phyloP scores from a whole-genome alignment of 2,797 vertebrate species.

The Protonibea diacanthus region DNA sequence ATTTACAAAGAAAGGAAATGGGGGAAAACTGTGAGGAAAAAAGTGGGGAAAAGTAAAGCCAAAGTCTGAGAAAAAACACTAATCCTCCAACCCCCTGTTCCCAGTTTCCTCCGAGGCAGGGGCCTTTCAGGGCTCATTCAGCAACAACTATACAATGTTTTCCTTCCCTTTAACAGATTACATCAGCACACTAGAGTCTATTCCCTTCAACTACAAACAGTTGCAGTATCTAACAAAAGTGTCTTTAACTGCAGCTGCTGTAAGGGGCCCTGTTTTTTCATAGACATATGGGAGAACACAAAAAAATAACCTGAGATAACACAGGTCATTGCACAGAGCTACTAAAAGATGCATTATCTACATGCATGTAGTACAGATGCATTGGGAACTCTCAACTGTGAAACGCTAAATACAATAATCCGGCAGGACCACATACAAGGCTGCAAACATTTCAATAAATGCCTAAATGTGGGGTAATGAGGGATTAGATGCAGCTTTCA shows the following conservation, averaged over 20 bases:
- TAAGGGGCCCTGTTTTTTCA: constrained; percentile 48
- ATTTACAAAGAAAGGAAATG: constrained; percentile 58
- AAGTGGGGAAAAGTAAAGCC: constrained; percentile 54
- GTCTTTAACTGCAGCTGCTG: constrained; percentile 54
- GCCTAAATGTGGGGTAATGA: constrained; percentile 77
- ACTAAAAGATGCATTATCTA: constrained; percentile 33
- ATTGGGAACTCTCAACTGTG: constrained; percentile 34
- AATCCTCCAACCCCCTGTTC: constrained; percentile 65
- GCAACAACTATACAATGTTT: constrained; percentile 76
- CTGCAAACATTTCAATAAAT: constrained; percentile 67
- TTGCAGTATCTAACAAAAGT: constrained; percentile 68
- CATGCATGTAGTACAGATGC: constrained; percentile 27
- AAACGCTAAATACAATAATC: constrained; percentile 59
- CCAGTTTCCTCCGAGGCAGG: constrained; percentile 71
- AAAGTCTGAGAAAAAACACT: constrained; percentile 51
- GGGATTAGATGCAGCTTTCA: constrained; percentile 75
- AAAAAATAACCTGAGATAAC: constrained; percentile 23
- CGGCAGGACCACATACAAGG: constrained; percentile 62
- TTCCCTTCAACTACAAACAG: constrained; percentile 61
- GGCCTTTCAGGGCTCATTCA: constrained; percentile 75
- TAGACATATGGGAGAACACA: constrained; percentile 31
- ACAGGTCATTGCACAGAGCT: constrained; percentile 43
- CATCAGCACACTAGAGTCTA: constrained; percentile 72
- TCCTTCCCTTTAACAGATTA: constrained; percentile 79
- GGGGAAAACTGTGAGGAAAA: constrained; percentile 38